phyloP scores from a whole-genome alignment of 1,140 invertebrate genomes.

The Drosophila suzukii region DNA sequence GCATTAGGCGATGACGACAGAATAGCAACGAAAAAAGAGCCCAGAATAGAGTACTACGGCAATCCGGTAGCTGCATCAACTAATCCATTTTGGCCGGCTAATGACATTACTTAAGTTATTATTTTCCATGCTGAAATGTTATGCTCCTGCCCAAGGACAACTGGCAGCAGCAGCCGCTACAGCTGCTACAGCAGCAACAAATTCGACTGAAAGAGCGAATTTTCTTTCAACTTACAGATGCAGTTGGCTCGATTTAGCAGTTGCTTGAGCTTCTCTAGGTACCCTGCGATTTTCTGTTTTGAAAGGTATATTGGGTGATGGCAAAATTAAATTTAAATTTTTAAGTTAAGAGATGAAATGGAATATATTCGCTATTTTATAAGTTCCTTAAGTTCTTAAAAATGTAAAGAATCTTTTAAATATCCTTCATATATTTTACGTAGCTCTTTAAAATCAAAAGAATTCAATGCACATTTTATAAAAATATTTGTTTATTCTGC shows the following conservation, averaged over 20 bases:
- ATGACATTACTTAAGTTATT: constrained; percentile 83
- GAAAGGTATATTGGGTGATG: not conserved
- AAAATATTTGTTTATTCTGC: no score
- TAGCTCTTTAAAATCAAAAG: no score
- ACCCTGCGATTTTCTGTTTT: not conserved
- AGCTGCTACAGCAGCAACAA: constrained; percentile 33
- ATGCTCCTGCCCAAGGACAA: constrained; percentile 62
- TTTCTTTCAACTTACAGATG: constrained; percentile 55
- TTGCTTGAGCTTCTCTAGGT: constrained; percentile 34
- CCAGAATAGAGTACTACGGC: constrained; percentile 14
- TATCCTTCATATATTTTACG: no score
- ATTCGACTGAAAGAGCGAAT: constrained; percentile 55
- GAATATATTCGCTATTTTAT: no score
- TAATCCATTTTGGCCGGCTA: constrained; percentile 74
- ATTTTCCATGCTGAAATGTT: constrained; percentile 75
- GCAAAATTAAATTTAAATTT: not conserved
- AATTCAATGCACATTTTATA: no score
- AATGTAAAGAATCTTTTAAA: no score
- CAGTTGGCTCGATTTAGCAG: constrained; percentile 27
- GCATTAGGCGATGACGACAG: not conserved
- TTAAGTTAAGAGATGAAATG: not conserved
- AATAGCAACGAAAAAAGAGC: not conserved
- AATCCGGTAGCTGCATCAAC: constrained; percentile 45
- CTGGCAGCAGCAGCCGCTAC: constrained; percentile 28
- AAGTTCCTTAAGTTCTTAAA: no score